A percentile compares a stretch with the other conserved stretches of the same genome.
phyloP scores from a whole-genome alignment of 1,140 invertebrate species.

The Copidosoma floridanum region DNA sequence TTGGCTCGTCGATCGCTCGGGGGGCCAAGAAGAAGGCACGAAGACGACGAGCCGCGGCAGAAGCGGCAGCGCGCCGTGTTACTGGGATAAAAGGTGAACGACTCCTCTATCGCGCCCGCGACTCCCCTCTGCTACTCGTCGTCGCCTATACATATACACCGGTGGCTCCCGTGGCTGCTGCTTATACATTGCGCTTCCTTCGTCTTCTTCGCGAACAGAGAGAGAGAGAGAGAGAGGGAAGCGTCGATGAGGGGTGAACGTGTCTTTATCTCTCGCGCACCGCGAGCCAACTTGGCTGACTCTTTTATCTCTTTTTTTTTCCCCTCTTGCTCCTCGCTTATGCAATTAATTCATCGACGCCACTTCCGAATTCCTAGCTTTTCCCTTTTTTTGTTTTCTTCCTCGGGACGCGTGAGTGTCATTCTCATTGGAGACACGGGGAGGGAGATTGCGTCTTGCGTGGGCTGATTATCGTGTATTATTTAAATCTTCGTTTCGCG shows the following conservation, averaged over 20 bases:
- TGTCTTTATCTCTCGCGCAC: not conserved
- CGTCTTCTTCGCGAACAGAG: not conserved
- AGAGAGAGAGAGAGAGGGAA: slow-evolving; percentile 10
- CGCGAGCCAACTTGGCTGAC: not conserved
- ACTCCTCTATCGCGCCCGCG: slow-evolving; percentile 25
- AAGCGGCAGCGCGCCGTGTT: slow-evolving; percentile 53
- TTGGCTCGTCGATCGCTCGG: too few species aligned
- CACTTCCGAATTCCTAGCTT: slow-evolving; percentile 17
- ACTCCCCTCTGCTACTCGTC: not conserved
- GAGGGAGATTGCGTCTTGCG: too few species aligned
- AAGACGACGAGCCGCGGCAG: too few species aligned
- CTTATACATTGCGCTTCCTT: not conserved
- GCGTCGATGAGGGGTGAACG: not conserved
- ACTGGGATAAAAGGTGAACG: slow-evolving; percentile 59
- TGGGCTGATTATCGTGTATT: too few species aligned
- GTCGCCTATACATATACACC: too few species aligned
- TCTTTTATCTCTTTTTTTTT: too few species aligned
- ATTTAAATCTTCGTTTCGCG: too few species aligned
- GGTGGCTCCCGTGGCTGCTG: not conserved
- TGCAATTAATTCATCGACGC: slow-evolving; percentile 11
- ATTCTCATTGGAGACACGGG: too few species aligned
- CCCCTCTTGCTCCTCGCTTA: too few species aligned
- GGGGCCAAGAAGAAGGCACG: too few species aligned
- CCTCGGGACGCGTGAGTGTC: not conserved
- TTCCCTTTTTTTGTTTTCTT: not conserved